phyloP scores from a whole-genome alignment of 2,888 invertebrate species.

The Andrena chrysosceles region DNA sequence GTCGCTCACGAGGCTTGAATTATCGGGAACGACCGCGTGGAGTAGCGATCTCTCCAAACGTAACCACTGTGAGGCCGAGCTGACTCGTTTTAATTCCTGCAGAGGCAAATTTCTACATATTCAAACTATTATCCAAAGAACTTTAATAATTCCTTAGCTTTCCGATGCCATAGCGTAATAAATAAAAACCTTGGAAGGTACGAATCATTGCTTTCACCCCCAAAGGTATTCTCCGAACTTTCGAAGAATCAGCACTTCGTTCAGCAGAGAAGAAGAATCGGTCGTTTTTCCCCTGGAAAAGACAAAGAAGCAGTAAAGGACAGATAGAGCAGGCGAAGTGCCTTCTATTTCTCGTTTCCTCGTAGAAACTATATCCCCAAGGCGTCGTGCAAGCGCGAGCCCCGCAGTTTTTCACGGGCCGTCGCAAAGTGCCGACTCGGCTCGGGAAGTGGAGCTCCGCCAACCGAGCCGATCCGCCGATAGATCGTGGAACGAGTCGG shows the following conservation, averaged over 20 bases:
- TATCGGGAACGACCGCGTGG: conserved; percentile 1
- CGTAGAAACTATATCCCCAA: conserved; percentile 41
- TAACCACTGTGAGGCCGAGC: no score
- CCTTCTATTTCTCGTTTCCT: conserved; percentile 46
- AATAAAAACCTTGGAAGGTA: not conserved
- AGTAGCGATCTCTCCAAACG: not conserved
- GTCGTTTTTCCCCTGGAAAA: not conserved
- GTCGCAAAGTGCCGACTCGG: conserved; percentile 27
- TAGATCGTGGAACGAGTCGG: conserved; percentile 30
- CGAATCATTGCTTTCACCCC: not conserved
- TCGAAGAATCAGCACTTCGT: not conserved
- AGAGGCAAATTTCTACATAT: no score
- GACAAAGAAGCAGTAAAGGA: conserved; percentile 6
- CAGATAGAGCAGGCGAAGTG: conserved; percentile 8
- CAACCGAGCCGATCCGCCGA: conserved; percentile 10
- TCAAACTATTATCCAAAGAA: not conserved
- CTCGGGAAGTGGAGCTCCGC: conserved; percentile 1
- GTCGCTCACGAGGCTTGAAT: conserved; percentile 20
- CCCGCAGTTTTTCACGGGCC: conserved; percentile 29
- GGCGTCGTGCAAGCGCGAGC: conserved; percentile 32
- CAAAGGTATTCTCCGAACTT: conserved; percentile 7
- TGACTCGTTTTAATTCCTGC: not conserved
- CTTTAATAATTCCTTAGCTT: not conserved
- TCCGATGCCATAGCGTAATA: not conserved
- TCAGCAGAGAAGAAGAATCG: conserved; percentile 10